phyloP scores from a whole-genome alignment of 2,888 invertebrate genomes.

The Acanthococcus lagerstroemiae region DNA sequence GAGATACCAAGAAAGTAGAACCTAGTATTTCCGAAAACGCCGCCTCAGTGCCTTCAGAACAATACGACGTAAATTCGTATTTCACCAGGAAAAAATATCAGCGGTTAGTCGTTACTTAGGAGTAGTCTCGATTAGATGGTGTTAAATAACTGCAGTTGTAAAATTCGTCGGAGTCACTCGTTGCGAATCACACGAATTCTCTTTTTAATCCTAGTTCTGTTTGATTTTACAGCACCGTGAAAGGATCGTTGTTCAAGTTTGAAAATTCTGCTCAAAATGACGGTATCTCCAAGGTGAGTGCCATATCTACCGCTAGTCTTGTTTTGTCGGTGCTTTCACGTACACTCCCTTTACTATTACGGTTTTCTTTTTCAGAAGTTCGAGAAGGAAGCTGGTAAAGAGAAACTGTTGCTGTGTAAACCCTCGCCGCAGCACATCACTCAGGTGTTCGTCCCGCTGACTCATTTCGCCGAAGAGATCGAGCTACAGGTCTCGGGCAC shows the following conservation, averaged over 20 bases:
- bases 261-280: conserved; percentile 3
- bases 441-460: conserved; percentile 18
- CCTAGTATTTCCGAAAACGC: neutral
- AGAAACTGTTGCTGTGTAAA: conserved; percentile 18
- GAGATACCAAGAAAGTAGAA: conserved; percentile 23
- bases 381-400: conserved; percentile 16
- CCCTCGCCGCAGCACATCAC: conserved; percentile 21
- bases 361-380: neutral
- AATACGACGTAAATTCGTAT: conserved; percentile 23
- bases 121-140: neutral
- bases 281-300: conserved; percentile 5
- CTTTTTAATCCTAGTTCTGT: too few relatives aligned
- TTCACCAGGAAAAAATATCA: conserved; percentile 18
- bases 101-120: conserved; percentile 1
- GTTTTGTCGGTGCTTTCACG: neutral
- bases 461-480: conserved; percentile 21
- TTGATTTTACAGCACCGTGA: conserved; percentile 5
- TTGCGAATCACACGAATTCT: too few relatives aligned
- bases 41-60: neutral
- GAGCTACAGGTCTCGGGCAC: conserved; percentile 8
- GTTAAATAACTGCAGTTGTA: too few relatives aligned
- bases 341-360: neutral
- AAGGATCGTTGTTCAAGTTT: conserved; percentile 24
- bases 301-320: neutral
- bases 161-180: too few relatives aligned